phyloP scores from a whole-genome alignment of 2,888 invertebrate species.

The Bruchidius siliquastri region DNA sequence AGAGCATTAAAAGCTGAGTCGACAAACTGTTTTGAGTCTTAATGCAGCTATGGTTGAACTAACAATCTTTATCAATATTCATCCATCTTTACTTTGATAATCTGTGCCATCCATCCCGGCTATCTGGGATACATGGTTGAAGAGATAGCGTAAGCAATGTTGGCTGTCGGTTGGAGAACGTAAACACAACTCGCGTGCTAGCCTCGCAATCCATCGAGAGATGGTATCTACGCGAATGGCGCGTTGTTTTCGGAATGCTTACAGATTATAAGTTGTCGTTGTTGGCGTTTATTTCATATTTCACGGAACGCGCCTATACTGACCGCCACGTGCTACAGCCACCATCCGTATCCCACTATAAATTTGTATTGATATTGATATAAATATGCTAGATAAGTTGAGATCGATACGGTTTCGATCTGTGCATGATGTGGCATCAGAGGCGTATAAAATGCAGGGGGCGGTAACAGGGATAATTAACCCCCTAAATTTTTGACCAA shows the following conservation, averaged over 20 bases:
- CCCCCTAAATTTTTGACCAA: no score
- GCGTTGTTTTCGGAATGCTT: slow-evolving; percentile 28
- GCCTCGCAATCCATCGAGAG: slow-evolving; percentile 8
- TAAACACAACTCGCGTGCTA: not conserved
- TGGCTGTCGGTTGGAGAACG: not conserved
- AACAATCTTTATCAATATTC: no score
- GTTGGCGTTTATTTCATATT: slow-evolving; percentile 28
- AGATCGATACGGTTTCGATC: not conserved
- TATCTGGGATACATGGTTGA: no score
- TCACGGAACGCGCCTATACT: not conserved
- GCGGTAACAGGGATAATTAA: no score
- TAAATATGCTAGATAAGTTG: not conserved
- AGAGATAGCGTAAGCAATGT: slow-evolving; percentile 28
- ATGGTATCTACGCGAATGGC: slow-evolving; percentile 26
- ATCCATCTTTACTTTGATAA: no score
- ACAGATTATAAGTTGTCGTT: slow-evolving; percentile 34
- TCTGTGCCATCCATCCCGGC: no score
- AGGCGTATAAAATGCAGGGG: no score
- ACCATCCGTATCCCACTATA: not conserved
- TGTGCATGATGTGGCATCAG: no score
- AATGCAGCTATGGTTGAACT: no score
- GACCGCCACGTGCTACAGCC: not conserved
- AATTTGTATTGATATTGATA: not conserved
- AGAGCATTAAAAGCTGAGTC: no score
- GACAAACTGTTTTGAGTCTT: no score